Evolutionary conservation across 2,888 invertebrate genomes (phyloP).

Genomic region (Oxytorus armatus): DNA sequence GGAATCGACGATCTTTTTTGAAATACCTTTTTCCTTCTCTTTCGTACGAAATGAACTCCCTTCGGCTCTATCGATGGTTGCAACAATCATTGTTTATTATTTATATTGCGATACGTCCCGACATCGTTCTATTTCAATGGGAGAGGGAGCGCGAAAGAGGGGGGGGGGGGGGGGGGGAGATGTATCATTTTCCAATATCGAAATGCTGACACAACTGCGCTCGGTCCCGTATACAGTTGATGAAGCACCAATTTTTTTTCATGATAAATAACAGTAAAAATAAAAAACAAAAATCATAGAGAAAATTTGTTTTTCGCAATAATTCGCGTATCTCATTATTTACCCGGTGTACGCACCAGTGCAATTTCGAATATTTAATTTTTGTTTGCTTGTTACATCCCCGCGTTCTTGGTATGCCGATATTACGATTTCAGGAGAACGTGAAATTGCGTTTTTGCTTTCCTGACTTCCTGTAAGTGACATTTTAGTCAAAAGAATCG

Average conservation of each 20-base stretch:
- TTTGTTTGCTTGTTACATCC: not conserved
- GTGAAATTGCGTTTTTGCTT: no score
- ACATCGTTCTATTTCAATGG: slow-evolving; percentile 23
- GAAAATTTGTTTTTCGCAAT: not conserved
- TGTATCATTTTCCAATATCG: slow-evolving; percentile 55
- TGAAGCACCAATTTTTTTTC: slow-evolving; percentile 37
- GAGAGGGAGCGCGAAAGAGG: not conserved
- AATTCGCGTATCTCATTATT: not conserved
- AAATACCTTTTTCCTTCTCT: slow-evolving; percentile 15
- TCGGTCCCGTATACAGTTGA: slow-evolving; percentile 22
- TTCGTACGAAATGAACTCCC: slow-evolving; percentile 19
- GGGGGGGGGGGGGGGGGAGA: not conserved
- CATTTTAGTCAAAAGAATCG: no score
- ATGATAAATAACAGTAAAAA: slow-evolving; percentile 16
- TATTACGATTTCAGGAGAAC: no score
- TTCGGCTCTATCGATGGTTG: not conserved
- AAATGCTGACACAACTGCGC: slow-evolving; percentile 57
- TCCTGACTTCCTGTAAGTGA: no score
- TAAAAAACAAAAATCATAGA: slow-evolving; percentile 1
- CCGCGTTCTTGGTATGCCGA: no score
- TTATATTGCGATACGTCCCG: slow-evolving; percentile 21
- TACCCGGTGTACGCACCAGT: not conserved
- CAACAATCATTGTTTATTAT: slow-evolving; percentile 45
- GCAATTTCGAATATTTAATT: not conserved
- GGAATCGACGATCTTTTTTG: slow-evolving; percentile 28